Evolutionary conservation across 2,797 vertebrate genomes (phyloP), one percentile per base, ranked within the genome.

Genomic region (Galaxias olidus): DNA sequence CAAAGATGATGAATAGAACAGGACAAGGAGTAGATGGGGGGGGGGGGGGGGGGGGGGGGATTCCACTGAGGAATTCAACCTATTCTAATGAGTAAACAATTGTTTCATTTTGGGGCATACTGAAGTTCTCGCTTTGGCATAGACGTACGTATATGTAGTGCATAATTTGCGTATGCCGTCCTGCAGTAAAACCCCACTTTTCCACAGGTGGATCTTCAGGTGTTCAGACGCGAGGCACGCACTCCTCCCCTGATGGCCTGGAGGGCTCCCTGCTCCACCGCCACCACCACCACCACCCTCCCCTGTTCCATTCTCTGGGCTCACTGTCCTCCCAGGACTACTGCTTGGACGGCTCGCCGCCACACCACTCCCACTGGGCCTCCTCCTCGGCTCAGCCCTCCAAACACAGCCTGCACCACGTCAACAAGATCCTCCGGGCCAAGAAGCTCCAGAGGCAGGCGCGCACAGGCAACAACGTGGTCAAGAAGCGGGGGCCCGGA

Each of bases 391-490:
- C n/a, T n/a, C 91, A 93, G 79, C 92, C 94, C 54, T 93, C 90
- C 69, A 99, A 98, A 91, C 96, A 95, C 90, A 98, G 95, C 90
- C 88, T 99, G 75, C 95, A 97, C 77, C 97, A 98, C 4, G 97
- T 99, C 86, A 98, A 98, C 90, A 98, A 98, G 83, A 99, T 99
- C 73, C 91, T 99, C 71, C 96, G 98, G 51, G 97, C 96, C 85
- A 99, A 99, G 88, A 99, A 98, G 75, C 93, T 98, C 63, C 98
- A 99, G 81, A 90, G 98, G 77, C 97, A 98, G 85, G 93, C 96
- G 8, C 92, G 98, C 19, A 99, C 96, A 0, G 97, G 97, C 61
- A 98, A 98, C 83, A 99, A 98, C 57, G 75, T 93, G 80, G 96
- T 98, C 10, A 97, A 98, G 79, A 98, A 98, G 88, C 93, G 97